Evolutionary conservation across 2,888 invertebrate genomes (phyloP).

Genomic region (Polietes domitor): DNA sequence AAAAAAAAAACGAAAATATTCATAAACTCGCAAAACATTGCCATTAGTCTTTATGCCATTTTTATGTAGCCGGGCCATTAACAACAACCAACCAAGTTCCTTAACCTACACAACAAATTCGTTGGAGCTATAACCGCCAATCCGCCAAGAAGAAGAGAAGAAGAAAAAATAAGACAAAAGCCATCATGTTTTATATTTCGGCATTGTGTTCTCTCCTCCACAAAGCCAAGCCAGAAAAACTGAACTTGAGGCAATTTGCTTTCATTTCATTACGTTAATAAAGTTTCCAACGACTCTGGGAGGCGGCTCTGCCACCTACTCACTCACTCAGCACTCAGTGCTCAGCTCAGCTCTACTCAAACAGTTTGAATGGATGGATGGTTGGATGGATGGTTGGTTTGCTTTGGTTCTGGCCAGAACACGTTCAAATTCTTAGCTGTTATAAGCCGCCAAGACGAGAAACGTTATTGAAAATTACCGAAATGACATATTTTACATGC

Average conservation of each 20-base stretch:
- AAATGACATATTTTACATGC: slow-evolving; percentile 58
- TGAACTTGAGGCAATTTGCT: slow-evolving; percentile 56
- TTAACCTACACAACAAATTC: slow-evolving; percentile 8
- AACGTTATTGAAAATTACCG: slow-evolving; percentile 42
- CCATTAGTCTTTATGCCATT: slow-evolving; percentile 24
- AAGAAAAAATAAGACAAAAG: neutral
- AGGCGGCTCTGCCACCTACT: neutral
- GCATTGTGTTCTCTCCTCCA: neutral
- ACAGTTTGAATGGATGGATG: too few species aligned
- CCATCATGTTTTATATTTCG: neutral
- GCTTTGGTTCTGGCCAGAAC: too few species aligned
- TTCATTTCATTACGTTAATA: slow-evolving; percentile 59
- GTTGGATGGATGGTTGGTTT: too few species aligned
- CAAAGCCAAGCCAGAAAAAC: neutral
- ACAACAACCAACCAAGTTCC: neutral
- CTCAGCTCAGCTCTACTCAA: too few species aligned
- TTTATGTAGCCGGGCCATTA: slow-evolving; percentile 1
- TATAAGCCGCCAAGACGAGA: neutral
- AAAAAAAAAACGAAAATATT: neutral
- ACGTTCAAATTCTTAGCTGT: too few species aligned
- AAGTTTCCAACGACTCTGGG: slow-evolving; percentile 46
- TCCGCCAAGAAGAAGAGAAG: neutral
- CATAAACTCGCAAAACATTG: slow-evolving; percentile 24
- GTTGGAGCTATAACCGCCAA: neutral
- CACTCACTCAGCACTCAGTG: neutral